Conservation (phyloP, 2,888 invertebrate species). For the Plebejus argus region DNA sequence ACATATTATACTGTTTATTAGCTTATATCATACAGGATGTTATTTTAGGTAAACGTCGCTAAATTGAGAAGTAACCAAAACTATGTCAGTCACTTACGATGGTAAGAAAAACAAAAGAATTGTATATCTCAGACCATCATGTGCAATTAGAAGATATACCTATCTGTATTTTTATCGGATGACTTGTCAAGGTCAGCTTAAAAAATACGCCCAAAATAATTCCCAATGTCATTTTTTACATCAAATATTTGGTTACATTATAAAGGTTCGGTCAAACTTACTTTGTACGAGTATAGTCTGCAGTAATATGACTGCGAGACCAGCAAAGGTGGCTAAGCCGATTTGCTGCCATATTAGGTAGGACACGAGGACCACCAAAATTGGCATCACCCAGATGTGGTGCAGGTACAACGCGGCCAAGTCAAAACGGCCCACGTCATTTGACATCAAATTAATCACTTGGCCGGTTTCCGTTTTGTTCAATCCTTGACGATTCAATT, state of each 20-base stretch:
- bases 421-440: slow-evolving; percentile 91
- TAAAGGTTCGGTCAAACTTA: slow-evolving; percentile 41
- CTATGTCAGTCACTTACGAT: neutral
- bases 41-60: neutral
- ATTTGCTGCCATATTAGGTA: slow-evolving; percentile 69
- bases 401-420: slow-evolving; percentile 85
- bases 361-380: slow-evolving; percentile 82
- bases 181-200: neutral
- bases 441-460: slow-evolving; percentile 90
- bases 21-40: neutral
- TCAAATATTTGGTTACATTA: neutral
- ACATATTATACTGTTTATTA: neutral
- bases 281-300: slow-evolving; percentile 82
- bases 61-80: neutral
- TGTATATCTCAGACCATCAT: neutral
- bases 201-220: neutral
- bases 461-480: slow-evolving; percentile 85
- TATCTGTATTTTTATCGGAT: neutral
- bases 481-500: slow-evolving; percentile 78
- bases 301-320: slow-evolving; percentile 70
- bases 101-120: neutral
- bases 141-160: neutral
- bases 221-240: neutral
- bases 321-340: slow-evolving; percentile 62
- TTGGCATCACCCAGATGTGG: slow-evolving; percentile 90